phyloP scores from a whole-genome alignment of 2,888 invertebrate genomes.

The Apamea monoglypha region DNA sequence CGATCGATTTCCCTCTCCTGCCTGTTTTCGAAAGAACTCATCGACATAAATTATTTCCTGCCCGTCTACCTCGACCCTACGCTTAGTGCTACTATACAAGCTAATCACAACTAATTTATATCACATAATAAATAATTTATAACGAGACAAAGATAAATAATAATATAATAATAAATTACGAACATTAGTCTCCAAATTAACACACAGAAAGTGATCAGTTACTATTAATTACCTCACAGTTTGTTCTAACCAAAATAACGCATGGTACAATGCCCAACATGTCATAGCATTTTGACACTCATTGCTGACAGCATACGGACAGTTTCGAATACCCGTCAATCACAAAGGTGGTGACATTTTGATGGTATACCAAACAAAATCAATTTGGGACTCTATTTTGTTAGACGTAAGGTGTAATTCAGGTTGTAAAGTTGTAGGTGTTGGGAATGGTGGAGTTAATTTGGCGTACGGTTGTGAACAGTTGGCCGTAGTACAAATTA shows the following conservation, averaged over 20 bases:
- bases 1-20: too few species aligned
- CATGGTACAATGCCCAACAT: conserved; percentile 7
- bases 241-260: conserved; percentile 43
- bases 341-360: conserved; percentile 55
- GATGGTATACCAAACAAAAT: conserved; percentile 16
- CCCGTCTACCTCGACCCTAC: too few species aligned
- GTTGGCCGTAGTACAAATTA: conserved; percentile 63
- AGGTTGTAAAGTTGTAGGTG: conserved; percentile 28
- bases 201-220: conserved; percentile 43
- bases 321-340: conserved; percentile 47
- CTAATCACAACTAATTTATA: conserved; percentile 38
- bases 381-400: conserved; percentile 18
- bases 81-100: too few species aligned
- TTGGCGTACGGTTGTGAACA: conserved; percentile 61
- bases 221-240: conserved; percentile 61
- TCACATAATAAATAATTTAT: conserved; percentile 31
- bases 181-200: conserved; percentile 43
- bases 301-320: conserved; percentile 40
- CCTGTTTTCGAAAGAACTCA: too few species aligned
- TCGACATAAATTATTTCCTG: too few species aligned
- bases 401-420: conserved; percentile 13
- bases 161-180: conserved; percentile 54
- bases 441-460: conserved; percentile 53
- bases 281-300: conserved; percentile 39
- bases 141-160: conserved; percentile 42